A percentile compares a stretch with the other conserved stretches of the same genome.
These are phyloP conservation scores for Dunckerocampus dactyliophorus DNA, from an alignment of 2,113 vertebrate species.

Conservation along the genomic window DNA sequence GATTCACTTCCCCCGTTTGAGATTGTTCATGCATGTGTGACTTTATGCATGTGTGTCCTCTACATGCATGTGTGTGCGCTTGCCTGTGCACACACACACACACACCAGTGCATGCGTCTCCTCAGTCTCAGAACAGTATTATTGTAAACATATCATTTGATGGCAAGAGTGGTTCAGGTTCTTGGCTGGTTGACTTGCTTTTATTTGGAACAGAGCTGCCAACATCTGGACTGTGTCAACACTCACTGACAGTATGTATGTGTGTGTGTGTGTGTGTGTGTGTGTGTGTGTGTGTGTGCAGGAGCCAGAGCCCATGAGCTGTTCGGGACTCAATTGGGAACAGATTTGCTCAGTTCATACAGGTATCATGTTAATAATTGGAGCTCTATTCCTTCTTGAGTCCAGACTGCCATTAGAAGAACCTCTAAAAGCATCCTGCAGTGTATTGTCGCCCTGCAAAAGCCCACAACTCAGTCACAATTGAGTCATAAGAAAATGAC, in stretches of 20 bases:
- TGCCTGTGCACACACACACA: constrained; percentile 9
- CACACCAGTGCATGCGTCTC: constrained; percentile 51
- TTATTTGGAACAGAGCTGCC: constrained; percentile 76
- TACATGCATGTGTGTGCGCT: constrained; percentile 3
- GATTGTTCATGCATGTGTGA: constrained; percentile 15
- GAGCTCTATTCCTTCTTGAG: constrained; percentile 48
- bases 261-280: constrained; percentile 13
- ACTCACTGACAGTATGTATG: constrained; percentile 57
- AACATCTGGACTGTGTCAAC: constrained; percentile 81
- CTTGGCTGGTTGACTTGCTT: constrained; percentile 73
- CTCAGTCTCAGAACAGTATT: constrained; percentile 68
- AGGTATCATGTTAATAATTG: constrained; percentile 69
- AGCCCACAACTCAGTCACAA: neutral
- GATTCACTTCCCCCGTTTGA: constrained; percentile 52
- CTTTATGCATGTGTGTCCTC: constrained; percentile 6
- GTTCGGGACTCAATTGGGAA: constrained; percentile 69
- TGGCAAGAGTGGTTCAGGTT: constrained; percentile 75
- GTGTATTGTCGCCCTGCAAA: neutral
- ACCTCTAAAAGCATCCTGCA: constrained; percentile 37
- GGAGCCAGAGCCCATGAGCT: constrained; percentile 55
- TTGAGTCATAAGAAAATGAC: neutral
- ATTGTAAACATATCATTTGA: constrained; percentile 81
- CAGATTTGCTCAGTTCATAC: constrained; percentile 77
- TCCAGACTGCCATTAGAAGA: constrained; percentile 52
- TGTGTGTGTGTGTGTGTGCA: constrained; percentile 21